These are phyloP conservation scores for Belonocnema kinseyi DNA, from an alignment of 1,140 invertebrate genomes.

Conservation along the genomic window DNA sequence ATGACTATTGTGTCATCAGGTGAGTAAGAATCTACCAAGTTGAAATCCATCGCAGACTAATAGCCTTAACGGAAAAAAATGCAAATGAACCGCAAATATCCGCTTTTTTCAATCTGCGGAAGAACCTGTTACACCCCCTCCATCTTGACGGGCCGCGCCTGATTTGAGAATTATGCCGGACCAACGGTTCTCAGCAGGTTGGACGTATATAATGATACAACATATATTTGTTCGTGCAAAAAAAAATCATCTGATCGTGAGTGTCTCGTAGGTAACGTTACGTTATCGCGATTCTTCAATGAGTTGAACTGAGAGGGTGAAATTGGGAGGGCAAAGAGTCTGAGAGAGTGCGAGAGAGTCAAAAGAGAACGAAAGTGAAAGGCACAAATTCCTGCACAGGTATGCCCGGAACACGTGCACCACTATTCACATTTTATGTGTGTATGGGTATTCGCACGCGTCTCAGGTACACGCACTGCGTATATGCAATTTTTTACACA, in stretches of 20 bases:
- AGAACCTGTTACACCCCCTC: conserved; percentile 14
- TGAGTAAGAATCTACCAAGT: too few species aligned
- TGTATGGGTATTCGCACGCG: conserved; percentile 17
- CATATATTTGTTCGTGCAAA: not conserved
- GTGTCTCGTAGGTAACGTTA: conserved; percentile 24
- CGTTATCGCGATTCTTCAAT: conserved; percentile 29
- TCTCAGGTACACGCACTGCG: conserved; percentile 14
- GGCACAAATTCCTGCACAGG: conserved; percentile 22
- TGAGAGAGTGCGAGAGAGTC: conserved; percentile 24
- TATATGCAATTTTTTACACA: not conserved
- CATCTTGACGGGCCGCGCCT: conserved; percentile 5
- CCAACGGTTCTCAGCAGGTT: conserved; percentile 11
- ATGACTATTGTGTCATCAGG: too few species aligned
- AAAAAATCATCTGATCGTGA: not conserved
- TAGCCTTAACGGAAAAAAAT: too few species aligned
- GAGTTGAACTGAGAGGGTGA: conserved; percentile 6
- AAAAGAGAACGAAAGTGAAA: conserved; percentile 31
- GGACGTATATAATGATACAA: not conserved
- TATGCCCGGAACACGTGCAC: conserved; percentile 27
- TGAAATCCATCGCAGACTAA: too few species aligned
- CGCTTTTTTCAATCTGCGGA: not conserved
- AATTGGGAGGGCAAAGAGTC: not conserved
- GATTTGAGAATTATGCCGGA: conserved; percentile 25
- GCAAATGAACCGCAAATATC: not conserved
- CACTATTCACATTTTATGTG: conserved; percentile 17